Percentiles rank a stretch among this genome's conserved stretches.
phyloP scores from a whole-genome alignment of 2,888 invertebrate genomes.

The Papilio protenor region DNA sequence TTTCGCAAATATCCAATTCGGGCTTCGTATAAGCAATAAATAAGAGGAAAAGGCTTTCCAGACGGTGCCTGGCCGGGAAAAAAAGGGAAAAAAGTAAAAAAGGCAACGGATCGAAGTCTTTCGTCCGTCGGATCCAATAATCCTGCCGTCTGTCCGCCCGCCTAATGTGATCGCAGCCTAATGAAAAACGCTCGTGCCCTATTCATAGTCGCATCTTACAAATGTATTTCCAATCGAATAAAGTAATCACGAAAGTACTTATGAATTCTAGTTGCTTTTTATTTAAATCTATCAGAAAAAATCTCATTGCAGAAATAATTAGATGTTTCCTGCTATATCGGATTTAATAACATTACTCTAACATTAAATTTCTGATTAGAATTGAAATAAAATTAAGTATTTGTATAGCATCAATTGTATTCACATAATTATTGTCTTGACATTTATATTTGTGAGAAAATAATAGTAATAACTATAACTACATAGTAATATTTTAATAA shows the following conservation, averaged over 20 bases:
- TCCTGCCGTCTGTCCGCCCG: slow-evolving; percentile 82
- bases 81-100: slow-evolving; percentile 68
- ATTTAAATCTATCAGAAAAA: background rate
- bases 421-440: background rate
- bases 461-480: background rate
- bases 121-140: slow-evolving; percentile 84
- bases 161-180: slow-evolving; percentile 84
- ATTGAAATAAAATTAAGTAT: background rate
- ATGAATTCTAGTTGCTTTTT: background rate
- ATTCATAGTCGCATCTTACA: slow-evolving; percentile 58
- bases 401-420: background rate
- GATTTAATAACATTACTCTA: background rate
- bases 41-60: slow-evolving; percentile 84
- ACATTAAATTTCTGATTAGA: slow-evolving; percentile 6
- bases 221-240: slow-evolving; percentile 22
- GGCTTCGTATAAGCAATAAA: slow-evolving; percentile 84
- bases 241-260: background rate
- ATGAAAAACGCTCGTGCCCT: slow-evolving; percentile 75
- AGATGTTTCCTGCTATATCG: background rate
- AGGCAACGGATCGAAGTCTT: slow-evolving; percentile 81
- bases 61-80: slow-evolving; percentile 70
- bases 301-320: background rate
- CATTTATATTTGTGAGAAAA: background rate
- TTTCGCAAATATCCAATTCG: slow-evolving; percentile 83
- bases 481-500: too few species aligned